phyloP scores from a whole-genome alignment of 2,113 vertebrate genomes.

The human (Homo sapiens) region GRCh38 chr11:112113501-112114000 shows the following conservation, averaged over 20 bases:
- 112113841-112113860: background rate
- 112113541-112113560: too few relatives aligned
- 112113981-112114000: background rate
- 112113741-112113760: background rate
- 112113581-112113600: background rate
- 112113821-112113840: too few relatives aligned
- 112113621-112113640: background rate
- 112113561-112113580: background rate
- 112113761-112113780: too few relatives aligned
- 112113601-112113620: background rate
- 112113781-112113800: too few relatives aligned
- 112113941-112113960: background rate
- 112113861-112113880: background rate
- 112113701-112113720: background rate
- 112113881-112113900: background rate
- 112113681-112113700: background rate
- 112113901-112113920: background rate
- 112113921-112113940: background rate
- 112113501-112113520: too few relatives aligned
- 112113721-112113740: background rate
- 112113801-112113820: too few relatives aligned
- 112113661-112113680: background rate
- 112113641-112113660: background rate
- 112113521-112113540: too few relatives aligned
- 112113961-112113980: background rate